Evolutionary conservation across 1,140 invertebrate species (phyloP), one percentile per base, ranked within the genome.

Genomic region (Aphelenchoides besseyi): DNA sequence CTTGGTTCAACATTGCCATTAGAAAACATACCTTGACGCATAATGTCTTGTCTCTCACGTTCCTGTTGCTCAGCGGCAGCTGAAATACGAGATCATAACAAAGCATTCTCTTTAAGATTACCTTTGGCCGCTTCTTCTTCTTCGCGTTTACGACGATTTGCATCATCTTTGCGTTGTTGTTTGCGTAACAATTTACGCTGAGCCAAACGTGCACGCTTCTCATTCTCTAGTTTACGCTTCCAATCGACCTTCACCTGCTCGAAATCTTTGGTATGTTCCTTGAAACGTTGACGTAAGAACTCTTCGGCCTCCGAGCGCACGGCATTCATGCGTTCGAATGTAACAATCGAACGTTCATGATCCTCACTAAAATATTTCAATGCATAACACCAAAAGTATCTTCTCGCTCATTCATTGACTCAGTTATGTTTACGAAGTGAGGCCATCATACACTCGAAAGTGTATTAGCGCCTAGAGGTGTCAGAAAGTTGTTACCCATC

Each of bases 61-160:
- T 84, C 75, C n/a, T 78, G 71, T 23, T 82, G 69, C 18, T 78
- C 74, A n/a, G n/a, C n/a, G n/a, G n/a, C n/a, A n/a, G n/a, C n/a
- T n/a, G n/a, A n/a, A n/a, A n/a, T n/a, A n/a, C n/a, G n/a, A n/a
- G n/a, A n/a, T n/a, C n/a, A n/a, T n/a, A n/a, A n/a, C n/a, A n/a
- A n/a, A n/a, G 26, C 57, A 70, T 30, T 77, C 18, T 76, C 52
- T 33, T 83, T 74, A 53, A 23, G 30, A 71, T 69, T n/a, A 37
- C 37, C 30, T 78, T 76, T 29, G 69, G 36, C 1, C 36, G 41
- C 1, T 63, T 64, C 35, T 80, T 74, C 9, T 76, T 77, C 3
- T 33, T 37, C 48, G 30, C 35, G 16, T 61, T 53, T 1, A 73
- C 33, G 3, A 54, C 57, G 16, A n/a, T 66, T 16, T 3, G 30